Evolutionary conservation across 1,140 invertebrate species (phyloP), one percentile per base, ranked within the genome.

Genomic region (Trissolcus basalis): DNA sequence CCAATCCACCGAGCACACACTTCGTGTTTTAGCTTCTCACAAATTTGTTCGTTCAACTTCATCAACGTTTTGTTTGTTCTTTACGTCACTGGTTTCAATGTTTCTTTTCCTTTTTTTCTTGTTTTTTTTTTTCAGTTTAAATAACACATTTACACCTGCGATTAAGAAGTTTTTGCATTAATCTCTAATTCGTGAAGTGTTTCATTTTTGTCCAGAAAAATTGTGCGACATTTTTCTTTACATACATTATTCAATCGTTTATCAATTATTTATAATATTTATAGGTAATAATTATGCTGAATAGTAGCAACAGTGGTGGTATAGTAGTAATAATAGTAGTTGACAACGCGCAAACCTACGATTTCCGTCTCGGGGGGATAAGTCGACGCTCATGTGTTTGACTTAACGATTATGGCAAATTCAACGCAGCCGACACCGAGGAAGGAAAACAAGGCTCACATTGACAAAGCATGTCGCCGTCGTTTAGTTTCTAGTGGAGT

Each of bases 131-230:
- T 35, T 36, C 7, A 27, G 4, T 50, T 58, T 68, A 58, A 69
- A 74, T 68, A 68, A 75, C 64, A 69, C 72, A 69, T 69, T 75
- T 75, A 64, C 71, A 75, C 71, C 63, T 51, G 64, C 71, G 71
- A 75, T 68, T 75, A 67, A 67, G 71, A 68, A 74, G 56, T 65
- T 60, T 47, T 73, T 51, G 19, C 19, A 27, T 27, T 27, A 27
- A 60, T 65, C 60, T 48, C 70, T 65, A 73, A 73, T 60, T 65
- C 69, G 61, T 65, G 53, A 72, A 72, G 69, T 72, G 69, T 64
- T 64, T 39, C 19, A 6, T 27, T 27, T 27, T 27, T 27, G 19
- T 53, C 64, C 69, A 65, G 50, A 51, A 63, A 58, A 65, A 54
- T 73, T 73, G 70, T 65, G 60, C 70, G 54, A 55, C 55, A 33